Percentiles rank a stretch among this genome's conserved stretches.
These are phyloP conservation scores for Hybos culiciformis DNA, from an alignment of 2,888 invertebrate genomes.

Conservation along the genomic window DNA sequence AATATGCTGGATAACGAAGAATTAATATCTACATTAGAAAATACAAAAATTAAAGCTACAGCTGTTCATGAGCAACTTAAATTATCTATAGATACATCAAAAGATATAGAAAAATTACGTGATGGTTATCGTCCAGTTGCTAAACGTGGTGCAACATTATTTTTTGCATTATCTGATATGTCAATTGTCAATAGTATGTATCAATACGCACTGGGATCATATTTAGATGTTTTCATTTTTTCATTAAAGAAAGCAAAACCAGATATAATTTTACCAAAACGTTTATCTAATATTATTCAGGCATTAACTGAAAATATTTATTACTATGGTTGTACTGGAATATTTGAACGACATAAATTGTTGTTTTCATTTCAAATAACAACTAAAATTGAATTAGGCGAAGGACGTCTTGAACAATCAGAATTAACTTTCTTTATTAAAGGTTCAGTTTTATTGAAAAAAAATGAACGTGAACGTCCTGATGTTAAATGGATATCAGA, in stretches of 20 bases:
- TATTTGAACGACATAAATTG: conserved; percentile 83
- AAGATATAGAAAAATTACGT: conserved; percentile 67
- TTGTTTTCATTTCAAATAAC: conserved; percentile 86
- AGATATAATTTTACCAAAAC: conserved; percentile 57
- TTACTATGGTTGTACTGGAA: conserved; percentile 82
- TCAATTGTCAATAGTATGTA: conserved; percentile 82
- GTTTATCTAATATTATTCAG: conserved; percentile 68
- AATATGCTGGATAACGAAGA: conserved; percentile 1
- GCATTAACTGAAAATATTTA: conserved; percentile 79
- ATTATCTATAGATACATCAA: conserved; percentile 59
- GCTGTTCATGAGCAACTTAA: conserved; percentile 72
- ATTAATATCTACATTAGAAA: conserved; percentile 43
- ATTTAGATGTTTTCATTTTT: conserved; percentile 69
- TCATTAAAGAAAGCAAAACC: conserved; percentile 72
- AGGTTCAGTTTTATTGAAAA: conserved; percentile 66
- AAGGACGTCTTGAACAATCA: conserved; percentile 45
- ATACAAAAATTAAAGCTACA: conserved; percentile 73
- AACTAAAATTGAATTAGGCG: conserved; percentile 63
- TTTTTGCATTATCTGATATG: conserved; percentile 85
- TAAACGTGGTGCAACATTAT: conserved; percentile 73
- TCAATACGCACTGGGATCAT: conserved; percentile 76
- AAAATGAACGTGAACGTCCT: conserved; percentile 50
- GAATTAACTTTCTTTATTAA: conserved; percentile 87
- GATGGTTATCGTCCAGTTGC: conserved; percentile 79
- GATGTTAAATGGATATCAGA: conserved; percentile 57